phyloP scores from a whole-genome alignment of 2,888 invertebrate genomes.

The Drosophila hamatofila region DNA sequence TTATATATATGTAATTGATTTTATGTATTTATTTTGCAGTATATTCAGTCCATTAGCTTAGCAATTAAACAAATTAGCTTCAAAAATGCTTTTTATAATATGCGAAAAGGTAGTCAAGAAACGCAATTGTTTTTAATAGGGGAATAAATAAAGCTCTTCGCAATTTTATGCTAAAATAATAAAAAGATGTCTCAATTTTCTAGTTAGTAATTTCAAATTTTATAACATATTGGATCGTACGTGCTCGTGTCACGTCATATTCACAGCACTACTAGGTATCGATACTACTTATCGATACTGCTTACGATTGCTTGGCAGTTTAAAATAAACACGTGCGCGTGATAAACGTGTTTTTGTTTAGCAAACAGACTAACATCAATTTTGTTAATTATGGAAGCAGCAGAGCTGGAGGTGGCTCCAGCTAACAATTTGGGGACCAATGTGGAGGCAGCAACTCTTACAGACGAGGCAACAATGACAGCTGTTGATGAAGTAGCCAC shows the following conservation, averaged over 20 bases:
- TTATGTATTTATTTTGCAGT: slow-evolving; percentile 26
- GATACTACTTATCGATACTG: slow-evolving; percentile 35
- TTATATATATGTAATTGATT: slow-evolving; percentile 10
- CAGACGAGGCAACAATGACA: neutral
- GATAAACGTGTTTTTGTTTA: slow-evolving; percentile 40
- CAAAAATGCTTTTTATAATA: slow-evolving; percentile 51
- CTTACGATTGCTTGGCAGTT: slow-evolving; percentile 10
- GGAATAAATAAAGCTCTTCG: slow-evolving; percentile 55
- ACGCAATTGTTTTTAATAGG: slow-evolving; percentile 57
- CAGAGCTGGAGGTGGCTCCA: slow-evolving; percentile 34
- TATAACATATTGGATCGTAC: neutral
- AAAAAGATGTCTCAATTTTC: neutral
- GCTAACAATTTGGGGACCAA: neutral
- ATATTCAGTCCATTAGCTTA: slow-evolving; percentile 61
- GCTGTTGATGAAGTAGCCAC: neutral
- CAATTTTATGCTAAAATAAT: slow-evolving; percentile 49
- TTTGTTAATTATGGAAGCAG: slow-evolving; percentile 18
- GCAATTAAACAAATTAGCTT: slow-evolving; percentile 53
- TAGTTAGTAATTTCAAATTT: neutral
- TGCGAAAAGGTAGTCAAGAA: slow-evolving; percentile 22
- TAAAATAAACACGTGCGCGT: slow-evolving; percentile 62
- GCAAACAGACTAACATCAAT: neutral
- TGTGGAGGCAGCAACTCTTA: neutral
- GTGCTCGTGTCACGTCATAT: neutral
- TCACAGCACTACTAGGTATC: neutral